Evolutionary conservation across 2,888 invertebrate genomes (phyloP).

Genomic region (Agrotis segetum): DNA sequence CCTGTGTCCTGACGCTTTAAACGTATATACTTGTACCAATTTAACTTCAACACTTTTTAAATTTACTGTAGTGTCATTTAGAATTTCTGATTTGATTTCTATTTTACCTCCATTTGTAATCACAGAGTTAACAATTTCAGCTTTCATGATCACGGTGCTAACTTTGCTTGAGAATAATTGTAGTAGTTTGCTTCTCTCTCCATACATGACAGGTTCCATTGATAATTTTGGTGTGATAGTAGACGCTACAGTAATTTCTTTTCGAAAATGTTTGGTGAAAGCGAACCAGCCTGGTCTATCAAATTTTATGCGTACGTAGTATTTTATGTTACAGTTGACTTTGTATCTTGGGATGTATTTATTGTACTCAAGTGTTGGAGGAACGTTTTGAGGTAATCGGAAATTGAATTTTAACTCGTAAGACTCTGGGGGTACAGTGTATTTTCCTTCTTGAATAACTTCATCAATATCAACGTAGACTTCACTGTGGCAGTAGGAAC

Average conservation of each 20-base stretch:
- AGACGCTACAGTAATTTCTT: slow-evolving; percentile 68
- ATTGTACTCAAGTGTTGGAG: slow-evolving; percentile 61
- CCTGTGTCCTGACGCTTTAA: slow-evolving; percentile 50
- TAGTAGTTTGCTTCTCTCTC: slow-evolving; percentile 68
- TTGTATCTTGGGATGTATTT: slow-evolving; percentile 36
- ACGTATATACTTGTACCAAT: slow-evolving; percentile 64
- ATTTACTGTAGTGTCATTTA: slow-evolving; percentile 67
- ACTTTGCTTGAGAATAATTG: slow-evolving; percentile 66
- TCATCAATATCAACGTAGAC: slow-evolving; percentile 49
- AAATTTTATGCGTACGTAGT: slow-evolving; percentile 73
- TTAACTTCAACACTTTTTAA: slow-evolving; percentile 67
- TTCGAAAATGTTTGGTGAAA: slow-evolving; percentile 68
- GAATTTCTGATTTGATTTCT: slow-evolving; percentile 66
- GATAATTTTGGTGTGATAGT: slow-evolving; percentile 65
- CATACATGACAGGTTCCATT: slow-evolving; percentile 65
- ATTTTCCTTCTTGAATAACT: slow-evolving; percentile 36
- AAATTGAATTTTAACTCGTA: slow-evolving; percentile 70
- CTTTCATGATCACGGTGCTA: slow-evolving; percentile 67
- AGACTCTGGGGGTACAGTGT: slow-evolving; percentile 44
- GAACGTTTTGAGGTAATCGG: slow-evolving; percentile 66
- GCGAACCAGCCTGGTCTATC: slow-evolving; percentile 68
- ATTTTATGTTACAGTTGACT: slow-evolving; percentile 65
- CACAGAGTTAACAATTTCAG: slow-evolving; percentile 65
- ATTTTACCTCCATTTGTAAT: slow-evolving; percentile 66
- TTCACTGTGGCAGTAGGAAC: slow-evolving; percentile 22